These are phyloP conservation scores for Emmelina monodactyla DNA, from an alignment of 2,888 invertebrate genomes.

Conservation along the genomic window DNA sequence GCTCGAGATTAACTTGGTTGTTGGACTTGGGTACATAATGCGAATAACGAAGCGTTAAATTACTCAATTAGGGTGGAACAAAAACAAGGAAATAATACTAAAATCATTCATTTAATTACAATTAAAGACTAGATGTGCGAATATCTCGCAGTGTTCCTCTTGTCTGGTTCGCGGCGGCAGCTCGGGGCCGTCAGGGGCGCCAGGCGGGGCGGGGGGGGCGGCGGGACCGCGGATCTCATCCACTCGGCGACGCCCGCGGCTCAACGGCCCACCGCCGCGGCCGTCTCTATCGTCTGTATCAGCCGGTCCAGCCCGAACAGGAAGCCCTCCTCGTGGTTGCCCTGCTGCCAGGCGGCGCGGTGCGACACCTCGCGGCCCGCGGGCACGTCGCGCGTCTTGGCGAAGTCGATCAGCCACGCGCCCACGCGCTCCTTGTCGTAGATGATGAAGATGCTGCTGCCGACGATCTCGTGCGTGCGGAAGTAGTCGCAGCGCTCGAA, in stretches of 20 bases:
- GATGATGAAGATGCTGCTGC: slow-evolving; percentile 92
- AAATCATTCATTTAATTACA: too few relatives aligned
- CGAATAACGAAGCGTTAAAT: too few relatives aligned
- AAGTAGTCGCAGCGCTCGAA: slow-evolving; percentile 89
- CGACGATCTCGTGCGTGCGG: slow-evolving; percentile 88
- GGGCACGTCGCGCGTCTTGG: slow-evolving; percentile 84
- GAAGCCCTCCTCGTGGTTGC: slow-evolving; percentile 98
- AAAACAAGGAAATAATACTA: too few relatives aligned
- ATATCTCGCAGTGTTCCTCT: too few relatives aligned
- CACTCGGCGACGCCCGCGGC: slow-evolving; percentile 52
- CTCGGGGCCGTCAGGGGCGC: slow-evolving; percentile 29
- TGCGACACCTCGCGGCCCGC: slow-evolving; percentile 77
- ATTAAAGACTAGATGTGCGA: too few relatives aligned
- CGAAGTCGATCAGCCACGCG: slow-evolving; percentile 97
- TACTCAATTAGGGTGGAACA: too few relatives aligned
- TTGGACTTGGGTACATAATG: too few relatives aligned
- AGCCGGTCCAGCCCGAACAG: slow-evolving; percentile 92
- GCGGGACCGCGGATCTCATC: slow-evolving; percentile 54
- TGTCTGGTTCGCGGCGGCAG: slow-evolving; percentile 24
- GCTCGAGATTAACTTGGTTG: too few relatives aligned
- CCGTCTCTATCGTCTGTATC: slow-evolving; percentile 70
- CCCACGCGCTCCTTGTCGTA: slow-evolving; percentile 89
- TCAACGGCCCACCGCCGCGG: slow-evolving; percentile 43
- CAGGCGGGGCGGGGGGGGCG: slow-evolving; percentile 38
- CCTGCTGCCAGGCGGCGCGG: slow-evolving; percentile 83